phyloP scores from a whole-genome alignment of 1,140 invertebrate genomes.

The Meloidogyne floridensis region DNA sequence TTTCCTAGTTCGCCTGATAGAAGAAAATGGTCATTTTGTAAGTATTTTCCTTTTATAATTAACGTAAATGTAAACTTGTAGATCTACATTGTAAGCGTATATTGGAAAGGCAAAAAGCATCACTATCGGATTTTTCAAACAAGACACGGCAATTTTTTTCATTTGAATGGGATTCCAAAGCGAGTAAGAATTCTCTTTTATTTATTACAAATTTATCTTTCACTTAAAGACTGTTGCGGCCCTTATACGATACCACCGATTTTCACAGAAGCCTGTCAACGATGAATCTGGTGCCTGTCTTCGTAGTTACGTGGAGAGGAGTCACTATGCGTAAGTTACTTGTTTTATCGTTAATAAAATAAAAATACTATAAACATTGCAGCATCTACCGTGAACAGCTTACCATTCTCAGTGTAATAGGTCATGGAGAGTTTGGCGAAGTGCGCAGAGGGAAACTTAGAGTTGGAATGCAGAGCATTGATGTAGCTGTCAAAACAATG shows the following conservation, averaged over 20 bases:
- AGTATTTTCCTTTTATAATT: background rate
- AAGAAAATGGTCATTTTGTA: background rate
- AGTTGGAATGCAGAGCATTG: background rate
- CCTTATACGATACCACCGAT: background rate
- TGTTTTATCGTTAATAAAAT: background rate
- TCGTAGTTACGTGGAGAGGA: background rate
- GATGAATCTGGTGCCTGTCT: background rate
- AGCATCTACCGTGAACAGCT: background rate
- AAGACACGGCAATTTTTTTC: background rate
- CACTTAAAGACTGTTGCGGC: background rate
- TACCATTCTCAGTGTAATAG: slow-evolving; percentile 1
- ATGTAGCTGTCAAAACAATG: background rate
- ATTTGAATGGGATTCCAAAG: background rate
- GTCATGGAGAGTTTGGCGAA: background rate
- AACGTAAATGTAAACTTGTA: background rate
- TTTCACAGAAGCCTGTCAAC: background rate
- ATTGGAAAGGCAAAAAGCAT: slow-evolving; percentile 6
- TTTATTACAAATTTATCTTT: background rate
- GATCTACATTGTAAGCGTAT: slow-evolving; percentile 25
- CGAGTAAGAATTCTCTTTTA: background rate
- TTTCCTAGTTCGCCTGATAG: background rate
- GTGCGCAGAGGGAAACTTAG: background rate
- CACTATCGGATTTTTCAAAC: slow-evolving; percentile 8
- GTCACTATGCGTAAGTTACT: background rate
- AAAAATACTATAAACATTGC: background rate